These are phyloP conservation scores for Bombus picipes DNA, from an alignment of 1,140 invertebrate genomes.

Conservation along the genomic window DNA sequence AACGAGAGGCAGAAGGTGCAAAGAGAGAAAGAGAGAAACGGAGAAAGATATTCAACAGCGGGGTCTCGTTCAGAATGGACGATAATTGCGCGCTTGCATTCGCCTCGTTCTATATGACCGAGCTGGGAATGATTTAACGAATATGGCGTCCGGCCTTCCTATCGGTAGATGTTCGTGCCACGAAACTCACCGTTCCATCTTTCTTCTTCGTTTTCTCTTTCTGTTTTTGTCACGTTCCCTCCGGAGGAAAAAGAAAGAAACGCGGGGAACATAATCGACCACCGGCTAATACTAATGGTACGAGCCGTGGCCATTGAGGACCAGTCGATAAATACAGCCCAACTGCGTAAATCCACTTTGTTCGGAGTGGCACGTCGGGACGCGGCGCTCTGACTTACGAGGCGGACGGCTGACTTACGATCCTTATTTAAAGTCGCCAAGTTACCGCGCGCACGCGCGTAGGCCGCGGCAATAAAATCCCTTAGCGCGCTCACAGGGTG, in stretches of 20 bases:
- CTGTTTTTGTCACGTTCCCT: background rate
- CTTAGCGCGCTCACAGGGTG: background rate
- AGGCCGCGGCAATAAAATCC: conserved; percentile 37
- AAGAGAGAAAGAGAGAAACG: background rate
- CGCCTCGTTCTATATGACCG: conserved; percentile 57
- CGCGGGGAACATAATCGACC: conserved; percentile 43
- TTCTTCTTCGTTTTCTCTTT: background rate
- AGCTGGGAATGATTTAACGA: conserved; percentile 61
- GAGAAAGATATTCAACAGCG: conserved; percentile 6
- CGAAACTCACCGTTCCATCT: background rate
- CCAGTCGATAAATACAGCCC: conserved; percentile 70
- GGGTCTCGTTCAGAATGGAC: conserved; percentile 48
- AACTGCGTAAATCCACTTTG: conserved; percentile 69
- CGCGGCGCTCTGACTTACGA: conserved; percentile 30
- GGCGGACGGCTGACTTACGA: conserved; percentile 37
- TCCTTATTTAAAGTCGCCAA: conserved; percentile 37
- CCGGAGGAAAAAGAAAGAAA: background rate
- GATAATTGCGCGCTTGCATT: conserved; percentile 64
- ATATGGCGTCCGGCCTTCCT: conserved; percentile 48
- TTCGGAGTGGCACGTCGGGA: conserved; percentile 34
- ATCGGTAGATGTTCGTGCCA: conserved; percentile 27
- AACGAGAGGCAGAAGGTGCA: conserved; percentile 11
- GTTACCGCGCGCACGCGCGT: conserved; percentile 7
- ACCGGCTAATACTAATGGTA: conserved; percentile 54
- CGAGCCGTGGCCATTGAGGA: conserved; percentile 57